Evolutionary conservation across 1,140 invertebrate species (phyloP), one percentile per base, ranked within the genome.

Genomic region (Triops longicaudatus): DNA sequence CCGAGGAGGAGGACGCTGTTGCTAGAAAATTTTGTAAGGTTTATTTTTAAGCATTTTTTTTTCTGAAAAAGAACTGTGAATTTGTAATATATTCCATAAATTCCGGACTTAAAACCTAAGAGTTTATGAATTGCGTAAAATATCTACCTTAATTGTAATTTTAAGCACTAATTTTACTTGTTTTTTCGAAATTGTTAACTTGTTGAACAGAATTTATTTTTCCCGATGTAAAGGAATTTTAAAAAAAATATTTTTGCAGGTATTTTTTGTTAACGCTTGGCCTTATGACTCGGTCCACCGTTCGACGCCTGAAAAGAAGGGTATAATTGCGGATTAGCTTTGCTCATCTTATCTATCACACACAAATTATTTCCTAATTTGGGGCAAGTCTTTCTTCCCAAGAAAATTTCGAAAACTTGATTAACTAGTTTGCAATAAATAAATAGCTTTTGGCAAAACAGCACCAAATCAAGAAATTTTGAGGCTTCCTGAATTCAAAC

Each of bases 1-100:
- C 78, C 82, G 83, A 80, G 84, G 80, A 80, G 82, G 83, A 71
- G 85, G 83, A 81, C 83, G 84, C 76, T 87, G 86, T 82, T 86
- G 86, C 81, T 86, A 84, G 77, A 27, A 41, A 75, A 41, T 28
- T 17, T 75, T 63, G 50, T 63, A n/a, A 73, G 76, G n/a, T n/a
- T n/a, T 74, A 71, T 77, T 43, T 77, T 75, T 73, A 74, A n/a
- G 43, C 22, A 31, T 41, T 78, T 73, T 37, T 27, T 79, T 26
- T 27, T 26, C 27, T 63, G 41, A 37, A 27, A 50, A 63, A 44
- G 27, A 44, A 50, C 27, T 26, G n/a, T n/a, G n/a, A n/a, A n/a
- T n/a, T n/a, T n/a, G n/a, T n/a, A n/a, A n/a, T n/a, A n/a, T n/a
- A n/a, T n/a, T n/a, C n/a, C n/a, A n/a, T n/a, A n/a, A n/a, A n/a